phyloP scores from a whole-genome alignment of 2,113 vertebrate genomes.

The Mus pahari region DNA sequence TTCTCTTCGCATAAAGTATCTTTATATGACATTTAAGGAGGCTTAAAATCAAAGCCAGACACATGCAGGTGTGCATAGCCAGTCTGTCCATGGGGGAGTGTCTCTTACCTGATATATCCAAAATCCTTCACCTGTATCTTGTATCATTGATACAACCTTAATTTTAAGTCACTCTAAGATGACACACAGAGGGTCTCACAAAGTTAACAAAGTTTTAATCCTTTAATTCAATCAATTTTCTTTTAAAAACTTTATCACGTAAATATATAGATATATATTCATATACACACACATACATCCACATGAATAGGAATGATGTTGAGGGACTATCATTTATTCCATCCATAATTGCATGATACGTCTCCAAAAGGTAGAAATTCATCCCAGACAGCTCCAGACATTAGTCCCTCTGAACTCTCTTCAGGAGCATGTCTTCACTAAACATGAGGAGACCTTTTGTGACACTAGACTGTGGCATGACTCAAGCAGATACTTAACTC shows the following conservation, averaged over 20 bases:
- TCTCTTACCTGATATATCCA: not conserved
- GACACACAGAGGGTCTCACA: not conserved
- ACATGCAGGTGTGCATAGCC: not conserved
- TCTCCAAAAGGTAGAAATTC: constrained; percentile 12
- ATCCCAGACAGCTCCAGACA: not conserved
- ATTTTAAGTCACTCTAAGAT: not conserved
- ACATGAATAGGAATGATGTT: not conserved
- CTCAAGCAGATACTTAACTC: not conserved
- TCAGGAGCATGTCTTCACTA: not conserved
- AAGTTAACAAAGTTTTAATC: not conserved
- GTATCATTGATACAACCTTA: not conserved
- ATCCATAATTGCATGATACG: not conserved
- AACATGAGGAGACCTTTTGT: not conserved
- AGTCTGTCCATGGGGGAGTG: not conserved
- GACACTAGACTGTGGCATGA: not conserved
- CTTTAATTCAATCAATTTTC: constrained; percentile 35
- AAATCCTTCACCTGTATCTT: not conserved
- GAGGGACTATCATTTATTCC: not conserved
- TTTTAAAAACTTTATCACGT: not conserved
- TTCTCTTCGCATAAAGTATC: not conserved
- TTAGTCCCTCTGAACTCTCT: not conserved
- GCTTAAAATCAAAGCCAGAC: not conserved
- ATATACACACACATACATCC: not conserved
- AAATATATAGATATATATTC: not conserved
- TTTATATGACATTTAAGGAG: not conserved